Percentiles rank a stretch among this genome's conserved stretches.
These are phyloP conservation scores for Ectropis crepuscularia DNA, from an alignment of 2,888 invertebrate species.

Conservation along the genomic window DNA sequence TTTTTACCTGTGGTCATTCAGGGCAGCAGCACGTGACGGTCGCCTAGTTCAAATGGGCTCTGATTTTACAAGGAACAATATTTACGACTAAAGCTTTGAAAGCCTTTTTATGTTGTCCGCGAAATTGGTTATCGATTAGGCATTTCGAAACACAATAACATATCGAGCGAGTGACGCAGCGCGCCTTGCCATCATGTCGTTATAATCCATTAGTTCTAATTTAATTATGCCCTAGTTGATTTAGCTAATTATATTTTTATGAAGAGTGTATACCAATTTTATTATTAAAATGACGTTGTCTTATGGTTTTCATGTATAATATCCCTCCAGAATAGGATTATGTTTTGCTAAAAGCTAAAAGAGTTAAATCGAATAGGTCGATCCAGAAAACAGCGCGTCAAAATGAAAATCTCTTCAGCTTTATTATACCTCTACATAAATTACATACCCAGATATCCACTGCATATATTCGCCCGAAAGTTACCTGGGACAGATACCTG, in stretches of 20 bases:
- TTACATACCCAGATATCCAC: no score
- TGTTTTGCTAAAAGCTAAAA: no score
- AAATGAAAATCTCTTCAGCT: no score
- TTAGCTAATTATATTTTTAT: background rate
- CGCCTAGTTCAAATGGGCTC: constrained; percentile 35
- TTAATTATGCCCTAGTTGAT: constrained; percentile 6
- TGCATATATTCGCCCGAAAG: no score
- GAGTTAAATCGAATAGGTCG: no score
- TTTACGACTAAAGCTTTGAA: constrained; percentile 33
- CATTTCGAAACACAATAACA: constrained; percentile 25
- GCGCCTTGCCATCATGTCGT: constrained; percentile 2
- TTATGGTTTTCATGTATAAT: no score
- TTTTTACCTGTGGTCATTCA: constrained; percentile 73
- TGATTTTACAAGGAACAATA: constrained; percentile 38
- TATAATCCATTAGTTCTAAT: constrained; percentile 12
- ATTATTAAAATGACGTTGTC: no score
- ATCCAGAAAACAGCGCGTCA: no score
- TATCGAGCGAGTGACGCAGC: constrained; percentile 18
- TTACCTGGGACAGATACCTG: no score
- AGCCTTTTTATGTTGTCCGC: constrained; percentile 40
- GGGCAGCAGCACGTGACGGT: constrained; percentile 49
- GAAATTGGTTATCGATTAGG: constrained; percentile 44
- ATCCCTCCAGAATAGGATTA: no score
- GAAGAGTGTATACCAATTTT: no score
- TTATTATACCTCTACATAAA: no score